phyloP scores from a whole-genome alignment of 2,888 invertebrate genomes.

The Gortyna flavago region DNA sequence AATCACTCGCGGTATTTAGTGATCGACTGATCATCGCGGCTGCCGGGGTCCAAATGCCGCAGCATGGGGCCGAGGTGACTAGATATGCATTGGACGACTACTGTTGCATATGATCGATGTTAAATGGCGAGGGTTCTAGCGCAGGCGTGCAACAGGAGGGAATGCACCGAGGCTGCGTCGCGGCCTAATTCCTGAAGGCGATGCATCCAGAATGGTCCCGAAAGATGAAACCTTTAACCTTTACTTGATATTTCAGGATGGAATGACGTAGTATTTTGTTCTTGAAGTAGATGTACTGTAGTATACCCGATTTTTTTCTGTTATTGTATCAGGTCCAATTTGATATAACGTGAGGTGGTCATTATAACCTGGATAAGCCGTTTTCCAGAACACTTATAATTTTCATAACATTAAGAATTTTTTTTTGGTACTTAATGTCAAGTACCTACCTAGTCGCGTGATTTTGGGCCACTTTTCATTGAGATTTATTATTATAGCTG shows the following conservation, averaged over 20 bases:
- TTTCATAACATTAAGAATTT: neutral
- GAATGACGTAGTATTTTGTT: neutral
- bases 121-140: constrained; percentile 11
- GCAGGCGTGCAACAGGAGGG: constrained; percentile 30
- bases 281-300: neutral
- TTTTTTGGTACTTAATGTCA: neutral
- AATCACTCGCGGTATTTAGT: neutral
- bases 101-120: constrained; percentile 19
- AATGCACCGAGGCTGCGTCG: constrained; percentile 15
- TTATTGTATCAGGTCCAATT: neutral
- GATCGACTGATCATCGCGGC: neutral
- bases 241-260: neutral
- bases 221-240: neutral
- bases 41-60: neutral
- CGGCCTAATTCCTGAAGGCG: constrained; percentile 1
- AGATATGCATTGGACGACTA: neutral
- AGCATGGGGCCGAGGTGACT: neutral
- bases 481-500: constrained; percentile 10
- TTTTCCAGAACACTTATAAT: neutral
- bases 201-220: constrained; percentile 1
- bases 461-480: neutral
- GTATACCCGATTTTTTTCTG: too few relatives aligned
- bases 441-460: neutral
- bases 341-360: neutral
- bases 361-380: neutral